Base-by-base conservation (phyloP, 2,797 vertebrate species). In the Natrix natrix region DNA sequence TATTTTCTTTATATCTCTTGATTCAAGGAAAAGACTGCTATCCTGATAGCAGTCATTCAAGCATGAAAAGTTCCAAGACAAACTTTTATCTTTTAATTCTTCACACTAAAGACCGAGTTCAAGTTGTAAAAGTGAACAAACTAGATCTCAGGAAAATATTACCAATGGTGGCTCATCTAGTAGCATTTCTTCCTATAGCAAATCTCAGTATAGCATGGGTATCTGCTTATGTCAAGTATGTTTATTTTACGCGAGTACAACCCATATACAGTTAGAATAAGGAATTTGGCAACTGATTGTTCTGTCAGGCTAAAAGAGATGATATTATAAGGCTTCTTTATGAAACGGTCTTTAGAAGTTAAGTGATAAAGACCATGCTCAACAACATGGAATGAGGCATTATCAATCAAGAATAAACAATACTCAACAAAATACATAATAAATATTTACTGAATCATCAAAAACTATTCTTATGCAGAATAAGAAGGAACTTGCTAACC, bases 381-480 rank as follows among this genome's bases (percentile, higher is more conserved):
- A 92, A 91, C 60, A 61, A 52, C 52, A 91, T 61, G 52, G 86
- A 5, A 90, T 3, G 74, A 92, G 96, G 86, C 59, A 24, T 59
- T 22, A 94, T 91, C 94, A 95, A 95, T 95, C 24, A 93, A 95
- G 93, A 91, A 96, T 92, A 95, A 69, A 94, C 93, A 95, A 96
- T 88, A 93, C 69, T 95, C 95, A 92, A 95, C 95, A 90, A 96
- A 91, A 95, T 78, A 94, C 91, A 96, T 88, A 95, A 1, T 95
- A 96, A 91, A 90, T 88, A 95, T 93, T 95, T 96, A 97, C 16
- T 88, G 90, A 93, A 93, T 96, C 93, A 94, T 57, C 32, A 94
- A 96, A 32, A 96, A 88, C 94, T 97, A 96, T 96, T 97, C 96
- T 97, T 96, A 97, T 95, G 95, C 95, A 97, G 97, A 1, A 93